Evolutionary conservation across 1,140 invertebrate genomes (phyloP).

Genomic region (Venturia canescens): DNA sequence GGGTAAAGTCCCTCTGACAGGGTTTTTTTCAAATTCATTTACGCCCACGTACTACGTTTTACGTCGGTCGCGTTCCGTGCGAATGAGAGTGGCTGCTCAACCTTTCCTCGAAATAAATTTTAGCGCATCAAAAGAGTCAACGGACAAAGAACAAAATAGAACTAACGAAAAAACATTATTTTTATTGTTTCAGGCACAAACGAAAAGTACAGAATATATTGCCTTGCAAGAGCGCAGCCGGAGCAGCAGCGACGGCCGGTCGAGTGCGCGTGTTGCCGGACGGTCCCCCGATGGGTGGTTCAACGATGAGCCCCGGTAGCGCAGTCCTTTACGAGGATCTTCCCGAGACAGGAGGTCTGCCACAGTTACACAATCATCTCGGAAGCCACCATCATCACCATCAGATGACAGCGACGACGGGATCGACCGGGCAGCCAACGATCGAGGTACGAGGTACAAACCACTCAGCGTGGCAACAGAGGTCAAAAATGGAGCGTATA

Average conservation of each 20-base stretch:
- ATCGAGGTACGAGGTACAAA: constrained; percentile 77
- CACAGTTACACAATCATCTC: constrained; percentile 69
- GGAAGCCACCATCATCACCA: constrained; percentile 67
- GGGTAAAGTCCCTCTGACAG: no score
- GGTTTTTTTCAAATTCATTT: no score
- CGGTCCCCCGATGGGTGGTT: constrained; percentile 65
- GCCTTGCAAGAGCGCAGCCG: constrained; percentile 83
- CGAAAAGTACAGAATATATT: constrained; percentile 84
- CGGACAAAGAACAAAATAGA: no score
- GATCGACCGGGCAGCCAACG: constrained; percentile 73
- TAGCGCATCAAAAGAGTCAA: no score
- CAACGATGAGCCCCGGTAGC: constrained; percentile 66
- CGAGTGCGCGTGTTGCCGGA: constrained; percentile 60
- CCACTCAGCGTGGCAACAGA: constrained; percentile 58
- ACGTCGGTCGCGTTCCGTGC: no score
- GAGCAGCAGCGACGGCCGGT: constrained; percentile 74
- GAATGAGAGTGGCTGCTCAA: no score
- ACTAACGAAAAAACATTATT: neutral
- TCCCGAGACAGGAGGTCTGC: constrained; percentile 74
- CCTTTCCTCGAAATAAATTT: no score
- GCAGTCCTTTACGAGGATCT: constrained; percentile 82
- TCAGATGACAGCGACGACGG: neutral
- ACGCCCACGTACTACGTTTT: no score
- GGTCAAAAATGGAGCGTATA: constrained; percentile 56
- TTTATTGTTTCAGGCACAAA: constrained; percentile 80